Conservation (phyloP, 2,888 invertebrate genomes). For the Patella caerulea region DNA sequence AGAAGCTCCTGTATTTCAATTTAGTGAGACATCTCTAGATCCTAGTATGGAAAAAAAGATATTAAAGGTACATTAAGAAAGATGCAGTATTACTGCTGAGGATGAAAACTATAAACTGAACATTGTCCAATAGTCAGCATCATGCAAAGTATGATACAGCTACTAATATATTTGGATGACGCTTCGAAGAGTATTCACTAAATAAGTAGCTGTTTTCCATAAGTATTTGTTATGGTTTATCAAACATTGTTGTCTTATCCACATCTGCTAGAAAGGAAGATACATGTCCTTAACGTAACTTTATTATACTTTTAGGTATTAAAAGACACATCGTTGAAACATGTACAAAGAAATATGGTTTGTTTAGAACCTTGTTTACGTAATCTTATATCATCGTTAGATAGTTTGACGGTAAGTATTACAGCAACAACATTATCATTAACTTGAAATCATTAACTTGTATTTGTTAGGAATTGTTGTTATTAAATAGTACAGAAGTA, state of each 20-base stretch:
- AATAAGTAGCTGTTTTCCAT: background rate
- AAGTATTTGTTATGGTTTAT: background rate
- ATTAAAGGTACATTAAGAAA: conserved; percentile 76
- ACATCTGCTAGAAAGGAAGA: background rate
- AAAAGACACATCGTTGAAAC: conserved; percentile 78
- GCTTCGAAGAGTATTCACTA: too few species aligned
- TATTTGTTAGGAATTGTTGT: too few species aligned
- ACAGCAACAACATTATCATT: background rate
- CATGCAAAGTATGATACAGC: too few species aligned
- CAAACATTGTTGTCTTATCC: background rate
- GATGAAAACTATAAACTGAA: too few species aligned
- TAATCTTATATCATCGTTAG: conserved; percentile 79
- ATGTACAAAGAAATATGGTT: conserved; percentile 87
- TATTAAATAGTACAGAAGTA: too few species aligned
- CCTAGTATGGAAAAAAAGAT: conserved; percentile 82
- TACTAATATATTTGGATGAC: too few species aligned
- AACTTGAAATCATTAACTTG: too few species aligned
- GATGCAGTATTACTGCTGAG: too few species aligned
- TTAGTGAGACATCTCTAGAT: conserved; percentile 79
- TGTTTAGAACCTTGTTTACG: conserved; percentile 90
- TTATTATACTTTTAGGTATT: conserved; percentile 73
- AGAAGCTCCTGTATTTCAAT: conserved; percentile 78
- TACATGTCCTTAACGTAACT: conserved; percentile 3
- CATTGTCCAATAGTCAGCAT: too few species aligned
- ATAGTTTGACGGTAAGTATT: conserved; percentile 47